These are phyloP conservation scores for Musca vetustissima DNA, from an alignment of 1,140 invertebrate genomes.

Conservation along the genomic window DNA sequence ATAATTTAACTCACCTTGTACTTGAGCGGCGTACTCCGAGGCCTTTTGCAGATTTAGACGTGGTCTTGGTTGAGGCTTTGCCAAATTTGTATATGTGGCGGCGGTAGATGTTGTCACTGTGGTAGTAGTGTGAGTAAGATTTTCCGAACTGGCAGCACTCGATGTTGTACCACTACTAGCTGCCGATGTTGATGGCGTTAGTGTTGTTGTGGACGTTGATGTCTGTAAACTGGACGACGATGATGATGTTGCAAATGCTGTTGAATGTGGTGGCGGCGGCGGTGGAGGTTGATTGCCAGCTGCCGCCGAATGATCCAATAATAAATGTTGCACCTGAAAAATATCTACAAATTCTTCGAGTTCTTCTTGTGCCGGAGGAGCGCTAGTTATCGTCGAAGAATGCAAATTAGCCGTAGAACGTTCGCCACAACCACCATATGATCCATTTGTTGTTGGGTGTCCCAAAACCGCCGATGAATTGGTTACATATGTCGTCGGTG, in stretches of 20 bases:
- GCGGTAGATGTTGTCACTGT: conserved; percentile 29
- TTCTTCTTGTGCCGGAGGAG: conserved; percentile 5
- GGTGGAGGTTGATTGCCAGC: conserved; percentile 30
- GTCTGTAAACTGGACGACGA: conserved; percentile 25
- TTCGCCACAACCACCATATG: background rate
- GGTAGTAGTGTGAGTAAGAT: conserved; percentile 3
- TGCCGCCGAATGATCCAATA: conserved; percentile 55
- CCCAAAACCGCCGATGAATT: background rate
- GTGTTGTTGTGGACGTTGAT: background rate
- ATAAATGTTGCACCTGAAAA: conserved; percentile 59
- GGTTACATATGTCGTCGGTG: background rate
- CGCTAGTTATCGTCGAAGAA: background rate
- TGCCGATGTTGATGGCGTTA: background rate
- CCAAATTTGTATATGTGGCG: conserved; percentile 23
- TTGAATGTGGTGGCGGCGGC: conserved; percentile 24
- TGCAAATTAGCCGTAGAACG: background rate
- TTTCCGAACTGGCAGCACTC: background rate
- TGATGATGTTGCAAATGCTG: conserved; percentile 8
- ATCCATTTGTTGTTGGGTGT: conserved; percentile 21
- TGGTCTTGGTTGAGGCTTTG: conserved; percentile 43
- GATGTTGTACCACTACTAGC: too few species aligned
- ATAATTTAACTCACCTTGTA: conserved; percentile 37
- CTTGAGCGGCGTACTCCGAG: conserved; percentile 52
- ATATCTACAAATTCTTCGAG: conserved; percentile 61
- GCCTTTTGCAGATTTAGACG: conserved; percentile 52